Percentiles rank a stretch among this genome's conserved stretches.
Conservation (phyloP, 2,888 invertebrate species). For the Drosophila lutescens region DNA sequence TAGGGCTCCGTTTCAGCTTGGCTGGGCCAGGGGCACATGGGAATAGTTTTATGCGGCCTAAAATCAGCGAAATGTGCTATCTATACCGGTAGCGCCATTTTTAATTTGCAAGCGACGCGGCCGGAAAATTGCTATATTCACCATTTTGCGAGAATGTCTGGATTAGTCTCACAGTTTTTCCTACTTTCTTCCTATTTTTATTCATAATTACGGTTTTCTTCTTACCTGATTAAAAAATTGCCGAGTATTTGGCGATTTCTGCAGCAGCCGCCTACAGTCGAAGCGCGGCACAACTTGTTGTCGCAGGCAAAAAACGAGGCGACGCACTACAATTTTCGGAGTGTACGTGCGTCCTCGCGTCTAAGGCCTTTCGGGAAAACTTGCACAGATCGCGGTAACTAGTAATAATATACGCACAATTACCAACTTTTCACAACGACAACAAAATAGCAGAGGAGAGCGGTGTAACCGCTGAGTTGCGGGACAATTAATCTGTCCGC, state of each 20-base stretch:
- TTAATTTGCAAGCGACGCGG: constrained; percentile 62
- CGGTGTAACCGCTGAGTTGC: too few relatives aligned
- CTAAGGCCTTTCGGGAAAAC: background rate
- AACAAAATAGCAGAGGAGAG: background rate
- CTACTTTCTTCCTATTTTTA: background rate
- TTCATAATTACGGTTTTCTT: background rate
- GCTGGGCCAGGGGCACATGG: background rate
- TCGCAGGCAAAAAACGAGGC: constrained; percentile 16
- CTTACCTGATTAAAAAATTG: constrained; percentile 54
- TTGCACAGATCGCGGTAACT: constrained; percentile 1
- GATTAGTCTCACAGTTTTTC: background rate
- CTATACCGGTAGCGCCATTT: constrained; percentile 70
- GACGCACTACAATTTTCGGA: constrained; percentile 48
- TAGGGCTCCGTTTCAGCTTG: background rate
- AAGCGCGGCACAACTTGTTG: constrained; percentile 12
- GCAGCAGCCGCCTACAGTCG: constrained; percentile 20
- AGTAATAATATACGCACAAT: constrained; percentile 6
- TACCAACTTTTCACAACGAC: constrained; percentile 5
- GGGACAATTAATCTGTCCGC: too few relatives aligned
- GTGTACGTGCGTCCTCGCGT: constrained; percentile 19
- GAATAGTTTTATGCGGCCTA: background rate
- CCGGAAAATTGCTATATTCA: constrained; percentile 4
- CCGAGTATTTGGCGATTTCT: constrained; percentile 4
- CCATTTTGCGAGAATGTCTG: background rate
- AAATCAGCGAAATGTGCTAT: constrained; percentile 40